phyloP scores from a whole-genome alignment of 37 sponge, comb jelly and placozoan species.

The Eunapius fragilis region DNA sequence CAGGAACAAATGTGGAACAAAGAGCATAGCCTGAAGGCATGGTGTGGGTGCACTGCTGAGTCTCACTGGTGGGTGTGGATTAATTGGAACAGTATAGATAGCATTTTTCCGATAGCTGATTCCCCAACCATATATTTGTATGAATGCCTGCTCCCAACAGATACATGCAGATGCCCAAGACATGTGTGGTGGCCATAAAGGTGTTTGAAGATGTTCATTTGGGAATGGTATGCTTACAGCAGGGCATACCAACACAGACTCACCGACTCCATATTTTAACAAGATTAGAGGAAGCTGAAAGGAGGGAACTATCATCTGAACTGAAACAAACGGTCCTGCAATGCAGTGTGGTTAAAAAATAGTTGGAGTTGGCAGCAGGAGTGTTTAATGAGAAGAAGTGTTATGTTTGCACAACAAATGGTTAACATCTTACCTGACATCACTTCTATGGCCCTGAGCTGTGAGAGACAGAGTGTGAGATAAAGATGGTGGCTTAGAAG shows the following conservation, averaged over 20 bases:
- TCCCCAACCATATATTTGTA: not conserved
- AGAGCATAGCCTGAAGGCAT: conserved; percentile 80
- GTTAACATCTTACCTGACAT: conserved; percentile 48
- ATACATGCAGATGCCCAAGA: not conserved
- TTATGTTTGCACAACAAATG: not conserved
- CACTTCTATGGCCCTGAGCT: conserved; percentile 60
- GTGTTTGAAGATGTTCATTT: not conserved
- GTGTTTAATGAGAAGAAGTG: not conserved
- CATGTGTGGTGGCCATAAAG: not conserved
- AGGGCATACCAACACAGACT: conserved; percentile 6
- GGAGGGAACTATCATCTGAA: conserved; percentile 72
- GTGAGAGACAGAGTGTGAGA: conserved; percentile 22
- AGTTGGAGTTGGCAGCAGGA: not conserved
- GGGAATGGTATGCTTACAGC: not conserved
- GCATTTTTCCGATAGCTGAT: not conserved
- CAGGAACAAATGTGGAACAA: conserved; percentile 81
- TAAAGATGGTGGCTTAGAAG: conserved; percentile 1
- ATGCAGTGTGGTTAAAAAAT: not conserved
- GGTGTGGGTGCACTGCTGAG: conserved; percentile 77
- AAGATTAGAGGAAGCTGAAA: conserved; percentile 61
- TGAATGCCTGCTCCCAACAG: not conserved
- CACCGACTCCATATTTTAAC: conserved; percentile 85
- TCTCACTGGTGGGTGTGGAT: conserved; percentile 28
- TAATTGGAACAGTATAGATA: not conserved
- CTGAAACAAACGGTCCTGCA: conserved; percentile 80